Evolutionary conservation across 2,113 vertebrate species (phyloP).

Genomic region (Oenanthe oenanthe): DNA sequence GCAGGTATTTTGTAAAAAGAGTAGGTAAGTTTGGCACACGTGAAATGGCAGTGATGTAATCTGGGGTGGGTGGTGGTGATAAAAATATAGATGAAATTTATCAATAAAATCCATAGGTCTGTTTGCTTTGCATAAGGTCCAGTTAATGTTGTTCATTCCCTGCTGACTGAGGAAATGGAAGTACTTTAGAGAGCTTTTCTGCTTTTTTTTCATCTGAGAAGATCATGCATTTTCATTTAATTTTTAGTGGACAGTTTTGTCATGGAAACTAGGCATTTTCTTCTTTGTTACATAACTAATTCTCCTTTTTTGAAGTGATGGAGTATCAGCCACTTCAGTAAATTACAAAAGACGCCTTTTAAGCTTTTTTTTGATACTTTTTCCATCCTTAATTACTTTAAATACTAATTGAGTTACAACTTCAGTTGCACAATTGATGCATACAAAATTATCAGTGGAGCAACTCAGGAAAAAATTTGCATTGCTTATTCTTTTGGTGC

Average conservation of each 20-base stretch:
- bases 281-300: neutral
- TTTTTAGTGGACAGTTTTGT: neutral
- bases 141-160: neutral
- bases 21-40: neutral
- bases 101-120: neutral
- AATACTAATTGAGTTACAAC: constrained; percentile 39
- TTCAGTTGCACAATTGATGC: constrained; percentile 8
- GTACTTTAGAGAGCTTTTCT: neutral
- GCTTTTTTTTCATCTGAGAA: neutral
- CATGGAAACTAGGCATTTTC: neutral
- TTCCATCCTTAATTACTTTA: constrained; percentile 44
- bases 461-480: constrained; percentile 10
- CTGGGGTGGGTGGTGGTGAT: neutral
- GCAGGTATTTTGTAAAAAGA: neutral
- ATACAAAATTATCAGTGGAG: neutral
- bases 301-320: constrained; percentile 21
- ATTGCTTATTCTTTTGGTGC: neutral
- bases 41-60: neutral
- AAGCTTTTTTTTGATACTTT: neutral
- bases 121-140: neutral
- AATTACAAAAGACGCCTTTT: neutral
- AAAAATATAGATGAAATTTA: neutral
- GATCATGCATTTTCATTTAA: neutral
- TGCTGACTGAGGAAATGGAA: neutral
- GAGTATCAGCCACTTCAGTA: neutral